Percentiles rank a stretch among this genome's conserved stretches.
phyloP scores from a whole-genome alignment of 2,113 vertebrate genomes.

The Brachionichthys hirsutus region DNA sequence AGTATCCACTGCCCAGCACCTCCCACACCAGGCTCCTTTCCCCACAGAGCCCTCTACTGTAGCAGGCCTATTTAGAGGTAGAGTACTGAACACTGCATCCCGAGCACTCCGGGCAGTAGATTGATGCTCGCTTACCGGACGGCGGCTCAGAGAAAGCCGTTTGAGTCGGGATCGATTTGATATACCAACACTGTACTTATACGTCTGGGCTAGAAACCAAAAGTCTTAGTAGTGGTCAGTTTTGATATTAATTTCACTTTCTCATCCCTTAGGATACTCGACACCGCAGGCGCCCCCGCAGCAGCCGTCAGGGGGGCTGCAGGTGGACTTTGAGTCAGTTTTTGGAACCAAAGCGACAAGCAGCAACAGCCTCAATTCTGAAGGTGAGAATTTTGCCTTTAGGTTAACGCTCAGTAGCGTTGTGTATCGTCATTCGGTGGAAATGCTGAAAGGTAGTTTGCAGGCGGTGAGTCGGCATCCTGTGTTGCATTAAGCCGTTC shows the following conservation, averaged over 20 bases:
- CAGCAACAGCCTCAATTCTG: slow-evolving; percentile 83
- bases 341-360: slow-evolving; percentile 90
- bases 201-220: neutral
- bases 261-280: slow-evolving; percentile 82
- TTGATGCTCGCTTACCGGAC: no score
- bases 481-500: neutral
- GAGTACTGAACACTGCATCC: slow-evolving; percentile 63
- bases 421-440: neutral
- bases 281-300: slow-evolving; percentile 86
- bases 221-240: neutral
- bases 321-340: slow-evolving; percentile 98
- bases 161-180: neutral
- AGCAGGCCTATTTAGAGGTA: slow-evolving; percentile 93
- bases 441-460: neutral
- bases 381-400: slow-evolving; percentile 79
- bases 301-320: slow-evolving; percentile 87
- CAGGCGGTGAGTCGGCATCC: neutral
- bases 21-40: slow-evolving; percentile 86
- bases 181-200: neutral
- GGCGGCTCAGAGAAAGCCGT: no score
- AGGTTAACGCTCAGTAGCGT: neutral
- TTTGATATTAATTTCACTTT: slow-evolving; percentile 5
- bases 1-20: slow-evolving; percentile 80
- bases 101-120: slow-evolving; percentile 18
- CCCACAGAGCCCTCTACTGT: slow-evolving; percentile 85